These are phyloP conservation scores for Melanostoma mellinum DNA, from an alignment of 2,888 invertebrate species.

Conservation along the genomic window DNA sequence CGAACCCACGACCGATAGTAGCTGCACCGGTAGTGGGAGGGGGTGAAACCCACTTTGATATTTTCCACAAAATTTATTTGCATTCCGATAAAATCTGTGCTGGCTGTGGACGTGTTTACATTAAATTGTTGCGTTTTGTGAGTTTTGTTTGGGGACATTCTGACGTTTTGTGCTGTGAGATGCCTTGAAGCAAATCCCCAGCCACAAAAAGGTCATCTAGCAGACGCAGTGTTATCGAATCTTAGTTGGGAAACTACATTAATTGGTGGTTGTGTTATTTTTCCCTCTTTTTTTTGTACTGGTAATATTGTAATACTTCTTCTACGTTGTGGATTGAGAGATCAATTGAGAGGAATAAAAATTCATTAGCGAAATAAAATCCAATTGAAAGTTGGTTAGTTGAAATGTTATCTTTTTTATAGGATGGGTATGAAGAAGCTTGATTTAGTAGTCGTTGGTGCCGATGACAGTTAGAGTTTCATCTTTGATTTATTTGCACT, in stretches of 20 bases:
- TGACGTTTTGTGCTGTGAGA: slow-evolving; percentile 22
- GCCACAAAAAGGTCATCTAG: slow-evolving; percentile 40
- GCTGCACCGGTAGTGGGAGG: slow-evolving; percentile 25
- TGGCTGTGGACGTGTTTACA: slow-evolving; percentile 55
- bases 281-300: neutral
- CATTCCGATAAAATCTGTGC: slow-evolving; percentile 67
- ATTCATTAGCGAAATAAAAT: slow-evolving; percentile 43
- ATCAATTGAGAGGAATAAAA: slow-evolving; percentile 35
- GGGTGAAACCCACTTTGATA: slow-evolving; percentile 62
- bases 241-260: slow-evolving; percentile 27
- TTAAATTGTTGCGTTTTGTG: slow-evolving; percentile 50
- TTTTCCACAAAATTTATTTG: slow-evolving; percentile 69
- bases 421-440: slow-evolving; percentile 27
- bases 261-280: slow-evolving; percentile 32
- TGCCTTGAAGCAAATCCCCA: slow-evolving; percentile 25
- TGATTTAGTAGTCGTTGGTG: slow-evolving; percentile 45
- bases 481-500: neutral
- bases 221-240: slow-evolving; percentile 39
- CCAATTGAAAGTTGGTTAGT: slow-evolving; percentile 39
- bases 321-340: slow-evolving; percentile 25
- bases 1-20: slow-evolving; percentile 71
- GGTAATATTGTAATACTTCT: slow-evolving; percentile 15
- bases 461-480: slow-evolving; percentile 33
- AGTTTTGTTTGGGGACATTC: slow-evolving; percentile 36
- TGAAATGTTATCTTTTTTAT: slow-evolving; percentile 40